These are phyloP conservation scores for Scaptomyza graminum DNA, from an alignment of 1,140 invertebrate species.

Conservation along the genomic window DNA sequence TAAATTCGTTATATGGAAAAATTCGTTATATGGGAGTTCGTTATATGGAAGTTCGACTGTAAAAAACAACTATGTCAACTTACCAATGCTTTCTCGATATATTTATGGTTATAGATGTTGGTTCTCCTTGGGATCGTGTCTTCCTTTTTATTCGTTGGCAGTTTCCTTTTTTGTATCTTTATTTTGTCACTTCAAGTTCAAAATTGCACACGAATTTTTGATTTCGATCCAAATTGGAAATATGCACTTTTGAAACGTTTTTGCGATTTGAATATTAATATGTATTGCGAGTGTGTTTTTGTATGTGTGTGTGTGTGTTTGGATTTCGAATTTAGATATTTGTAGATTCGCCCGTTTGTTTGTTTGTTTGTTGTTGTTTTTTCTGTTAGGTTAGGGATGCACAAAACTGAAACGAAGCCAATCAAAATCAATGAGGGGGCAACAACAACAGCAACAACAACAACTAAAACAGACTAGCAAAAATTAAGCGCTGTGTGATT, in stretches of 20 bases:
- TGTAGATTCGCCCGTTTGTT: constrained; percentile 14
- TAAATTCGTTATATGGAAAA: too few species aligned
- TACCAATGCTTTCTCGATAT: constrained; percentile 2
- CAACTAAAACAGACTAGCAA: constrained; percentile 4
- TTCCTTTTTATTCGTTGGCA: not conserved
- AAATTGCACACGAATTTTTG: constrained; percentile 18
- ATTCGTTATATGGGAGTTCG: too few species aligned
- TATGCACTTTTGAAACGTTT: constrained; percentile 8
- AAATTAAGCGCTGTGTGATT: constrained; percentile 40
- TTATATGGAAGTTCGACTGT: too few species aligned
- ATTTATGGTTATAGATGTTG: not conserved
- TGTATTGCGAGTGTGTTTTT: constrained; percentile 19
- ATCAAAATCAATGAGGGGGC: constrained; percentile 38
- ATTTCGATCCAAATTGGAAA: not conserved
- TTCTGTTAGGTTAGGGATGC: constrained; percentile 30
- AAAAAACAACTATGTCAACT: not conserved
- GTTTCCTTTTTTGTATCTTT: not conserved
- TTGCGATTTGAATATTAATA: constrained; percentile 5
- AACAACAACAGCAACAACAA: constrained; percentile 13
- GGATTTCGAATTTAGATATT: constrained; percentile 60
- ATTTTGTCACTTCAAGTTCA: constrained; percentile 11
- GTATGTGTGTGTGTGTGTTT: constrained; percentile 22
- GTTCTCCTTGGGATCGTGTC: not conserved
- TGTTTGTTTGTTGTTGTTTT: not conserved
- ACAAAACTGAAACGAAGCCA: constrained; percentile 38